These are phyloP conservation scores for Macrophya alboannulata DNA, from an alignment of 2,888 invertebrate species.

Conservation along the genomic window DNA sequence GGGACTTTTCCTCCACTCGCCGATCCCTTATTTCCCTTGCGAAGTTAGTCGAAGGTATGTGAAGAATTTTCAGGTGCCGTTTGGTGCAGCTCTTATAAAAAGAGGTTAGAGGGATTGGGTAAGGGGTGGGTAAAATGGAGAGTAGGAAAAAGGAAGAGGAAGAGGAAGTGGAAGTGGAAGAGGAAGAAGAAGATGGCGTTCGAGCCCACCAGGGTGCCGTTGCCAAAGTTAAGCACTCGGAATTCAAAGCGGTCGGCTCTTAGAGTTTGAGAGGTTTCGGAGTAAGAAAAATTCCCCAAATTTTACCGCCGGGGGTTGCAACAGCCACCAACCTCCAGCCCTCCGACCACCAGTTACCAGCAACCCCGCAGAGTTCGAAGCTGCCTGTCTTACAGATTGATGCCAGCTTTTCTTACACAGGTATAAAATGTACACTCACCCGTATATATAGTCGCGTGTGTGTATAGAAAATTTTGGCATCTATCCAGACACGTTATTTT, in stretches of 20 bases:
- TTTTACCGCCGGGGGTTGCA: conserved; percentile 47
- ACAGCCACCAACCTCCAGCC: background rate
- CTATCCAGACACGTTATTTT: background rate
- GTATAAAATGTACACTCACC: background rate
- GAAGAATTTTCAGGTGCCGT: conserved; percentile 12
- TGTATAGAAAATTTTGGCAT: background rate
- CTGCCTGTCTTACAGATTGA: conserved; percentile 46
- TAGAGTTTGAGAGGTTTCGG: conserved; percentile 51
- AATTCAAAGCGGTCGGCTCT: conserved; percentile 54
- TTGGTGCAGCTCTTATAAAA: background rate
- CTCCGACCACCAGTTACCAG: background rate
- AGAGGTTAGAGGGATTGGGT: background rate
- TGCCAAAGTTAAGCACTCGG: conserved; percentile 54
- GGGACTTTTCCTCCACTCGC: background rate
- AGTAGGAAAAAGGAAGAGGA: background rate
- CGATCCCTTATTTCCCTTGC: background rate
- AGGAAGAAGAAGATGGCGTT: conserved; percentile 43
- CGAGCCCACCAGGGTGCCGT: conserved; percentile 53
- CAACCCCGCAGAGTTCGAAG: background rate
- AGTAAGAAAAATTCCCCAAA: conserved; percentile 51
- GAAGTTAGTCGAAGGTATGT: background rate
- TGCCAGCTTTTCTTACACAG: conserved; percentile 21
- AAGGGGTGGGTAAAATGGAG: background rate
- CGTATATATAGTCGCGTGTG: background rate
- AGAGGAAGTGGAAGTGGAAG: background rate